Conservation (phyloP, 2,113 vertebrate species). For the Paralichthys olivaceus region DNA sequence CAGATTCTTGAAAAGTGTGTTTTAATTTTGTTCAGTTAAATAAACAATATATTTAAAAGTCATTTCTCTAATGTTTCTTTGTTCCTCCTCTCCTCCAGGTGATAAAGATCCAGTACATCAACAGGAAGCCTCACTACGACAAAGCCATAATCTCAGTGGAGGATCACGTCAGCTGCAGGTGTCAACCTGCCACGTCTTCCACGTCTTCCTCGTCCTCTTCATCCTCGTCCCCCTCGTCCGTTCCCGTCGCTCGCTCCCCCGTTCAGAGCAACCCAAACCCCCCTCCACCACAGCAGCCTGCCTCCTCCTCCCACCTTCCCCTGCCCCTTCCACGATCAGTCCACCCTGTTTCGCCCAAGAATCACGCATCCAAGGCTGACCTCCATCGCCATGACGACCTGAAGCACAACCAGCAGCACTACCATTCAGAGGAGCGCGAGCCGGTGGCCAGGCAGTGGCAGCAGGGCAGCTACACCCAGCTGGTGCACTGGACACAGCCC, state of each 20-base stretch:
- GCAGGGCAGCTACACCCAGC: slow-evolving; percentile 71
- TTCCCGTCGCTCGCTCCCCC: slow-evolving; percentile 33
- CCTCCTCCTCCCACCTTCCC: slow-evolving; percentile 34
- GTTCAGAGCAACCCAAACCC: slow-evolving; percentile 56
- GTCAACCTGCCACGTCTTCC: slow-evolving; percentile 71
- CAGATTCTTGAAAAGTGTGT: too few species aligned
- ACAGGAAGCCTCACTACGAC: slow-evolving; percentile 82
- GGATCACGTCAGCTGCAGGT: slow-evolving; percentile 91
- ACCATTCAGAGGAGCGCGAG: slow-evolving; percentile 66
- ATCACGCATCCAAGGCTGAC: slow-evolving; percentile 76
- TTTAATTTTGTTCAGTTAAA: too few species aligned
- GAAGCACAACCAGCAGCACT: slow-evolving; percentile 80
- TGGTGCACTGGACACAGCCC: slow-evolving; percentile 70
- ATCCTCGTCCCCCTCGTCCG: slow-evolving; percentile 50
- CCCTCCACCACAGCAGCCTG: slow-evolving; percentile 33
- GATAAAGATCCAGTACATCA: slow-evolving; percentile 88
- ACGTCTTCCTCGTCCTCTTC: slow-evolving; percentile 32
- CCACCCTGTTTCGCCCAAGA: slow-evolving; percentile 63
- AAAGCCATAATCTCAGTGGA: slow-evolving; percentile 90
- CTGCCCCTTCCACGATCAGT: slow-evolving; percentile 27
- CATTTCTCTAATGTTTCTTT: background rate
- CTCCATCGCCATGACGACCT: slow-evolving; percentile 81
- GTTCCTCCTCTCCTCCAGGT: slow-evolving; percentile 80
- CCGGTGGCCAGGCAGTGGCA: slow-evolving; percentile 72
- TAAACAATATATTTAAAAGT: too few species aligned